These are phyloP conservation scores for Alitta virens DNA, from an alignment of 2,888 invertebrate species.

Conservation along the genomic window DNA sequence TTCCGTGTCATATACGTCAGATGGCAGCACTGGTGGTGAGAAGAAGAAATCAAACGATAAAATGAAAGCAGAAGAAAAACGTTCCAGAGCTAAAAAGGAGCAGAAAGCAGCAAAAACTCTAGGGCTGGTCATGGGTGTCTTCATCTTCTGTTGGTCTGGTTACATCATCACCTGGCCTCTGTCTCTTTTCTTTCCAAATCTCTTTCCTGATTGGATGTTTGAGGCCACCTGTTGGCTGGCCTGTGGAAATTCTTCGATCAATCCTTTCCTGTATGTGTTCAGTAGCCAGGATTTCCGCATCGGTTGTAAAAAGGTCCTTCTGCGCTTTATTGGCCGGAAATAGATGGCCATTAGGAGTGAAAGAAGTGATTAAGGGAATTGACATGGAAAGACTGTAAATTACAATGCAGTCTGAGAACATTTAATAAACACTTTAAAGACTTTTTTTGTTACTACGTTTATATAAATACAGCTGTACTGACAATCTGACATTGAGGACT, in stretches of 20 bases:
- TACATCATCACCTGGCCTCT: neutral
- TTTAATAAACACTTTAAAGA: no score
- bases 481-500: no score
- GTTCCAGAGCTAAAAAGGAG: neutral
- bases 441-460: no score
- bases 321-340: neutral
- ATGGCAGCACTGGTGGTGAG: neutral
- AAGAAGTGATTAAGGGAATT: no score
- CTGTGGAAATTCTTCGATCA: neutral
- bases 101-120: neutral
- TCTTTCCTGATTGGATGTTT: neutral
- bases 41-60: neutral
- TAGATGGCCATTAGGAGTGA: no score
- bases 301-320: neutral
- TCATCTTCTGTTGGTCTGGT: neutral
- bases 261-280: neutral
- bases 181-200: neutral
- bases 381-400: no score
- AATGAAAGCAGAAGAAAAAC: neutral
- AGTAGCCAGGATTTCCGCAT: neutral
- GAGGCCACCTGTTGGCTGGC: constrained; percentile 1
- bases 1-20: neutral
- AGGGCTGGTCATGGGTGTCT: neutral
- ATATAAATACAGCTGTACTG: no score
- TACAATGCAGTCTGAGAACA: no score